Evolutionary conservation across 1,140 invertebrate genomes (phyloP).

Genomic region (Euura lappo): DNA sequence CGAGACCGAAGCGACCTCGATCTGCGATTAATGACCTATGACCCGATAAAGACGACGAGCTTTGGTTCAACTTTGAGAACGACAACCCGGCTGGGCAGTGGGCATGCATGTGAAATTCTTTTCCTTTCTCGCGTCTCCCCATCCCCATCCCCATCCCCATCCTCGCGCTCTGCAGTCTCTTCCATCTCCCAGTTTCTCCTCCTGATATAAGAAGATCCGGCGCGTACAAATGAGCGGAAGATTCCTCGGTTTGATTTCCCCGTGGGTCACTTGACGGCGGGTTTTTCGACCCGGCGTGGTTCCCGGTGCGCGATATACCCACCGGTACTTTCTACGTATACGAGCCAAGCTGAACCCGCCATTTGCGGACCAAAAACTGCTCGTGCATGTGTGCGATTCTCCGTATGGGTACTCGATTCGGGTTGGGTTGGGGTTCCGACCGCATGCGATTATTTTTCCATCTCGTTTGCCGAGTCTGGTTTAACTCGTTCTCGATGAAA

Average conservation of each 20-base stretch:
- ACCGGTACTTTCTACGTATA: neutral
- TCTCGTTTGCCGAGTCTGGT: neutral
- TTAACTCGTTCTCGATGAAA: neutral
- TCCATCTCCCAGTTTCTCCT: neutral
- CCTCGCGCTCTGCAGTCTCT: neutral
- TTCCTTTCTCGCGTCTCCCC: neutral
- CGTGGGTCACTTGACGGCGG: conserved; percentile 6
- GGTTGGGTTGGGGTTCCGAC: neutral
- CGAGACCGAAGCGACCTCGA: neutral
- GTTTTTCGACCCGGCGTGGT: neutral
- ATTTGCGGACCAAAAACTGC: neutral
- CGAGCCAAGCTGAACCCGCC: neutral
- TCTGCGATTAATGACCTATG: too few relatives aligned
- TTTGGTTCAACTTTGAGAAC: too few relatives aligned
- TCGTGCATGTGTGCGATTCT: neutral
- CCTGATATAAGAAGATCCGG: conserved; percentile 6
- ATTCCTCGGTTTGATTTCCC: conserved; percentile 5
- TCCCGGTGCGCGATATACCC: neutral
- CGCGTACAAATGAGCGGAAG: conserved; percentile 6
- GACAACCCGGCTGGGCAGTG: too few relatives aligned
- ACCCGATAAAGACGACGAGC: too few relatives aligned
- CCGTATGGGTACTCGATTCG: neutral
- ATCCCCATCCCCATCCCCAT: neutral
- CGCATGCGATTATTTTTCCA: neutral
- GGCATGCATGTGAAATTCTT: too few relatives aligned